Evolutionary conservation across 2,113 vertebrate species (phyloP), one percentile per base, ranked within the genome.

Genomic region (Boleophthalmus pectinirostris): DNA sequence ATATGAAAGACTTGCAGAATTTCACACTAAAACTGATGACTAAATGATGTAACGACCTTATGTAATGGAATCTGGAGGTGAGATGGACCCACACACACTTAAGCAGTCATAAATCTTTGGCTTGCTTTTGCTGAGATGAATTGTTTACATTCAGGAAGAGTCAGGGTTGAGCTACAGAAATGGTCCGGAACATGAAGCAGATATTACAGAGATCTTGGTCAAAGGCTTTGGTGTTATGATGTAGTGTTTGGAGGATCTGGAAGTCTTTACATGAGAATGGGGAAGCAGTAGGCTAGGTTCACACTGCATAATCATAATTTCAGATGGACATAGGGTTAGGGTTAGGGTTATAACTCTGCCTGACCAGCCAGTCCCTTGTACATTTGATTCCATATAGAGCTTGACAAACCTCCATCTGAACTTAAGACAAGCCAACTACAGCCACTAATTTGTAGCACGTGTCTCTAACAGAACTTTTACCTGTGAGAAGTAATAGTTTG

Each of bases 1-100:
- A 69, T 74, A 66, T 33, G 5, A 72, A 72, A 72, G 63, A 68
- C 46, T 61, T 29, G 5, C 25, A 67, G 35, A 72, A 66, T 49
- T 43, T 68, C 7, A 14, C 25, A 18, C 29, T 67, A 61, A 57
- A 74, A 69, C 11, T 38, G 4, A 53, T 46, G 7, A 61, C 65
- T 66, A 20, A 45, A 66, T 47, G 21, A 24, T 66, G 43, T 20
- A 66, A 66, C 47, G 38, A 66, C 65, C 43, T 66, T 66, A 46
- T 16, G 7, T 66, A 47, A 66, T 45, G 43, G 45, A 47, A 66
- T 45, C 65, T 23, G 65, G 43, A 46, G 65, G 38, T 66, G 63
- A 45, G 16, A 13, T 65, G 63, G 35, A 43, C 35, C 63, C 10
- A 43, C 35, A 43, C 29, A 38, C 18, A 12, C 29, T 65, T 16